Conservation (phyloP, 1,140 invertebrate genomes). For the Homalodisca vitripennis region DNA sequence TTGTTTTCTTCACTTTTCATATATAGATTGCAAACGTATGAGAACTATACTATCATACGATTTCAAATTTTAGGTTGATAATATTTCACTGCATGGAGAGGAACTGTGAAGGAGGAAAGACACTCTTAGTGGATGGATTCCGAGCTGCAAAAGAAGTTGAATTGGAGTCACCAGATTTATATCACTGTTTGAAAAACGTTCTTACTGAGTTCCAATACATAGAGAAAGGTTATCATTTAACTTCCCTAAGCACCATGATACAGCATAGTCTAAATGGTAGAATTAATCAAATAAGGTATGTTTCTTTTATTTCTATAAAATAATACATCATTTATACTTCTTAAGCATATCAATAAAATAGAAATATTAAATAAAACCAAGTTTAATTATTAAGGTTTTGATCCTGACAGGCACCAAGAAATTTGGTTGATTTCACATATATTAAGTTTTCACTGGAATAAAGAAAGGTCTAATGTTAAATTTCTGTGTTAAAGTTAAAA, state of each 20-base stretch:
- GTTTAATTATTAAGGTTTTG: too few relatives aligned
- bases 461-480: too few relatives aligned
- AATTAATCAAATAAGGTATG: slow-evolving; percentile 39
- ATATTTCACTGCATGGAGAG: slow-evolving; percentile 67
- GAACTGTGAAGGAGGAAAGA: slow-evolving; percentile 62
- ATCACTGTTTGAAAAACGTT: slow-evolving; percentile 55
- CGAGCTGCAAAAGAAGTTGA: slow-evolving; percentile 58
- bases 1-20: too few relatives aligned
- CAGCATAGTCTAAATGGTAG: slow-evolving; percentile 23
- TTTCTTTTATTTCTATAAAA: slow-evolving; percentile 13
- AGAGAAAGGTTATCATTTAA: slow-evolving; percentile 54
- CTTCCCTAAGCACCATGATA: slow-evolving; percentile 23
- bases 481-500: too few relatives aligned
- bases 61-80: slow-evolving; percentile 55
- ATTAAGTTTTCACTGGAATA: too few relatives aligned
- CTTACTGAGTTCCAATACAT: slow-evolving; percentile 63
- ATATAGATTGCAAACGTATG: too few relatives aligned
- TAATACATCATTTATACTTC: too few relatives aligned
- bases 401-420: too few relatives aligned
- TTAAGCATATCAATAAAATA: too few relatives aligned
- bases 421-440: too few relatives aligned
- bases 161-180: slow-evolving; percentile 53
- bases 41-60: too few relatives aligned
- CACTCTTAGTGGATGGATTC: slow-evolving; percentile 67
- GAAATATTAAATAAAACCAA: too few relatives aligned